Conservation (phyloP, 2,797 vertebrate genomes). For the Acrossocheilus fasciatus region DNA sequence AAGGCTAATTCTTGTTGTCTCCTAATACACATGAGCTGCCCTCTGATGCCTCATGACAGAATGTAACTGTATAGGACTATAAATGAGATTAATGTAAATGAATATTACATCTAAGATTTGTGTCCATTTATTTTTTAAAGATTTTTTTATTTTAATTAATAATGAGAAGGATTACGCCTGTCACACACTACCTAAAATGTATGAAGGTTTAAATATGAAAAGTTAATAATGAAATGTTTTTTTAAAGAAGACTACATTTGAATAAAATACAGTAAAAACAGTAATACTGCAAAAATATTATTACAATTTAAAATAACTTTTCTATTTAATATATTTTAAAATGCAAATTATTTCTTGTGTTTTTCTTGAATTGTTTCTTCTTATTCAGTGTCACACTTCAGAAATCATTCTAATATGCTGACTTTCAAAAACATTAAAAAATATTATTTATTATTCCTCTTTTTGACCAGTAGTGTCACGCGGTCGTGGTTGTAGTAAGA, state of each 20-base stretch:
- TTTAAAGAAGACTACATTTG: not conserved
- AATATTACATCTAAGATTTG: not conserved
- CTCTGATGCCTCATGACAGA: not conserved
- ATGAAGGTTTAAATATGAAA: no score
- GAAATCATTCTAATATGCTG: constrained; percentile 1
- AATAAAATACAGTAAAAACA: not conserved
- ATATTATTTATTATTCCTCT: not conserved
- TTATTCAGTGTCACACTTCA: not conserved
- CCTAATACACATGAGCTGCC: not conserved
- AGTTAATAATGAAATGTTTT: no score
- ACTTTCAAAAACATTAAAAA: not conserved
- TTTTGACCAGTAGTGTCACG: not conserved
- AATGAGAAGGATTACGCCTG: not conserved
- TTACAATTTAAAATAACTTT: not conserved
- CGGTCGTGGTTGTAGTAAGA: no score
- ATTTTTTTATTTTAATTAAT: not conserved
- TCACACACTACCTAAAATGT: not conserved
- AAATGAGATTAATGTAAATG: not conserved
- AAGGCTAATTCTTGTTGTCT: constrained; percentile 1
- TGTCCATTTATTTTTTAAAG: no score
- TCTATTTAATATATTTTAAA: not conserved
- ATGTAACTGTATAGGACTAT: not conserved
- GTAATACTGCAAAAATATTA: not conserved
- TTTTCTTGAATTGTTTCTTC: no score
- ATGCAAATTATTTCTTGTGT: not conserved